phyloP scores from a whole-genome alignment of 2,888 invertebrate species.

The Stenchaetothrips biformis region DNA sequence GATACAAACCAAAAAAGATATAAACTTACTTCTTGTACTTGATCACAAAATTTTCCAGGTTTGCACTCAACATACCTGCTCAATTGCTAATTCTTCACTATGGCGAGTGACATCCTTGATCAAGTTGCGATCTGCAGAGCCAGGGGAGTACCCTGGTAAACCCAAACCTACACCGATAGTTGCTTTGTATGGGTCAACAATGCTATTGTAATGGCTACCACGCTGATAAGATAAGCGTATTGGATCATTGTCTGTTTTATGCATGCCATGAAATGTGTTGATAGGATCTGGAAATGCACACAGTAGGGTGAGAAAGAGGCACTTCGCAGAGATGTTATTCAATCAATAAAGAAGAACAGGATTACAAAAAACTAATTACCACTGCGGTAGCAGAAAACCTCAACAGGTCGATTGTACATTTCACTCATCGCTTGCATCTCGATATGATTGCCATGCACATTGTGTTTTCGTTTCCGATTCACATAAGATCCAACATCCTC shows the following conservation, averaged over 20 bases:
- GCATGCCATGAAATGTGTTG: slow-evolving; percentile 76
- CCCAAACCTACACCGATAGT: slow-evolving; percentile 80
- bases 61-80: slow-evolving; percentile 54
- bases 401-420: slow-evolving; percentile 80
- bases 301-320: not conserved
- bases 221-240: slow-evolving; percentile 81
- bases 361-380: slow-evolving; percentile 48
- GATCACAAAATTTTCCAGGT: not conserved
- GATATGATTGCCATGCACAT: slow-evolving; percentile 83
- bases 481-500: slow-evolving; percentile 83
- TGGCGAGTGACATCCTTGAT: slow-evolving; percentile 69
- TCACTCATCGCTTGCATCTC: slow-evolving; percentile 89
- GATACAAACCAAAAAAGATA: slow-evolving; percentile 35
- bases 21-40: not conserved
- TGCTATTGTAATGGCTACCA: slow-evolving; percentile 82
- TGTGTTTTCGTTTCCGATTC: slow-evolving; percentile 68
- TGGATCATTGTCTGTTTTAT: slow-evolving; percentile 70
- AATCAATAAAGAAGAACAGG: slow-evolving; percentile 27
- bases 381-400: slow-evolving; percentile 74
- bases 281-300: slow-evolving; percentile 62
- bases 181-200: slow-evolving; percentile 77
- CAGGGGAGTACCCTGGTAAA: slow-evolving; percentile 72
- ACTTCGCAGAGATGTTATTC: slow-evolving; percentile 19
- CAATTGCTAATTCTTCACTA: slow-evolving; percentile 74
- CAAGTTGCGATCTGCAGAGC: slow-evolving; percentile 63